phyloP scores from a whole-genome alignment of 2,797 vertebrate species.

The Malacoctenus gilli region DNA sequence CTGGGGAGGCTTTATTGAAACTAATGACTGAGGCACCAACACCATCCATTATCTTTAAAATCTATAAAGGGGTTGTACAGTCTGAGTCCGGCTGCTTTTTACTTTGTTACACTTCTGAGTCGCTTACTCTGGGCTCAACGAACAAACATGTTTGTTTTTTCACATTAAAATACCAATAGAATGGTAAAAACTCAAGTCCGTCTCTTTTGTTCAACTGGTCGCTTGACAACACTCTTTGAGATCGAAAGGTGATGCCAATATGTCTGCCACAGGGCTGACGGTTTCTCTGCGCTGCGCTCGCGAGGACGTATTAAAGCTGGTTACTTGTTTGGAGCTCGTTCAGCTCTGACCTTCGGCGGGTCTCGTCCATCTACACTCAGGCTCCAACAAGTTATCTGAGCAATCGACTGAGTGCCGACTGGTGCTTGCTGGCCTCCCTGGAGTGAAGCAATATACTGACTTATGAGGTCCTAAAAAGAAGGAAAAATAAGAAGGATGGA shows the following conservation, averaged over 20 bases:
- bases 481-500: no score
- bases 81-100: not conserved
- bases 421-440: conserved; percentile 31
- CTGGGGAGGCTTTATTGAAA: not conserved
- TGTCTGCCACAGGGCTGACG: not conserved
- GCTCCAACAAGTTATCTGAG: conserved; percentile 21
- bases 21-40: not conserved
- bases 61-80: not conserved
- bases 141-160: no score
- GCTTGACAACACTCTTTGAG: no score
- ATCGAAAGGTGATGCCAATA: no score
- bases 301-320: conserved; percentile 20
- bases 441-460: conserved; percentile 31
- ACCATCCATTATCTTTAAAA: no score
- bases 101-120: no score
- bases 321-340: conserved; percentile 15
- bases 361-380: conserved; percentile 30
- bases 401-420: conserved; percentile 30
- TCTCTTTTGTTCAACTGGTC: no score
- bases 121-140: no score
- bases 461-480: conserved; percentile 45
- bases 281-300: not conserved
- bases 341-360: conserved; percentile 42
- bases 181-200: no score
- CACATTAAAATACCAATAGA: no score